These are phyloP conservation scores for Ammospiza caudacuta DNA, from an alignment of 2,113 vertebrate genomes.

Conservation along the genomic window DNA sequence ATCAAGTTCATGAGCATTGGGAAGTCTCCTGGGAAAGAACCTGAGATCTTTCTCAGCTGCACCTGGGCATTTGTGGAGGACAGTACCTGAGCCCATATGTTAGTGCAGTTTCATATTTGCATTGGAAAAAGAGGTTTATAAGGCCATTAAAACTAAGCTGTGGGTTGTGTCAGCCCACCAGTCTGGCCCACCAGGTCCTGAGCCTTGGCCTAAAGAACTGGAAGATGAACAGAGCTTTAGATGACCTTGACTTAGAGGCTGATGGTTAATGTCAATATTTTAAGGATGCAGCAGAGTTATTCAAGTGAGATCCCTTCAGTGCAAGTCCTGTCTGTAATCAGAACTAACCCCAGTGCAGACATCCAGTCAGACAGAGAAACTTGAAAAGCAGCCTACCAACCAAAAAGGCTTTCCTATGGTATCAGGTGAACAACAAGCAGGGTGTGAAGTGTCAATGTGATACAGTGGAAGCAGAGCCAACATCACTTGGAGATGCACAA, in stretches of 20 bases:
- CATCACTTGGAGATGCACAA: neutral
- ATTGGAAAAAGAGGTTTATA: neutral
- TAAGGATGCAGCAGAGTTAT: neutral
- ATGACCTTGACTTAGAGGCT: neutral
- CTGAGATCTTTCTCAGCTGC: neutral
- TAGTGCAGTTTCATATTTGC: neutral
- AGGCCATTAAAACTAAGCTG: neutral
- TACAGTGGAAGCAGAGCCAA: constrained; percentile 20
- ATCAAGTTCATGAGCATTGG: neutral
- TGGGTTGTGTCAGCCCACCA: neutral
- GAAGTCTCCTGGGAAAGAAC: neutral
- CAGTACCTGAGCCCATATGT: neutral
- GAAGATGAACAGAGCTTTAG: neutral
- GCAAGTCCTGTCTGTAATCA: neutral
- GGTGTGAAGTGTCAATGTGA: constrained; percentile 32
- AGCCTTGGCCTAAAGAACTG: neutral
- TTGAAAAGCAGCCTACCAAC: neutral
- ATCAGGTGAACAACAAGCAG: constrained; percentile 16
- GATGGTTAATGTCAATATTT: neutral
- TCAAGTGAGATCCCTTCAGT: neutral
- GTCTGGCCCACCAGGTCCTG: neutral
- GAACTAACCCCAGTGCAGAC: neutral
- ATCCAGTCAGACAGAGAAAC: neutral
- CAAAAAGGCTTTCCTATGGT: neutral
- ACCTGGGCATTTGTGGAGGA: neutral